Conservation (phyloP, 2,888 invertebrate species). For the Omphaloscelis lunosa region DNA sequence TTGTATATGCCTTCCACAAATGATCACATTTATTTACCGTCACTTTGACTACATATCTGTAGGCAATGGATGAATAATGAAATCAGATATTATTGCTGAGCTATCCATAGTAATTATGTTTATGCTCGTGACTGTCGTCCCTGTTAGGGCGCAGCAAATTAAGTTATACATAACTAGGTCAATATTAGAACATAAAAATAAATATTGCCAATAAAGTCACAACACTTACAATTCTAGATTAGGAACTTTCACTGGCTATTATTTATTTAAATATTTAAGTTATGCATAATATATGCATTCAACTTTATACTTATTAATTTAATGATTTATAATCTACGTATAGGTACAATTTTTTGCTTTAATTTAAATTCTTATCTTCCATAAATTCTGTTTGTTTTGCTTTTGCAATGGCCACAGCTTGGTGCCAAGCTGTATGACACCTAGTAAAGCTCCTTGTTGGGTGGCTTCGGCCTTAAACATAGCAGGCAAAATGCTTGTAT, state of each 20-base stretch:
- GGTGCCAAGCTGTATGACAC: not conserved
- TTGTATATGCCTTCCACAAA: too few relatives aligned
- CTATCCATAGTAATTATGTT: not conserved
- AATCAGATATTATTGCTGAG: not conserved
- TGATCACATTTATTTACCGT: too few relatives aligned
- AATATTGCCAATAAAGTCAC: too few relatives aligned
- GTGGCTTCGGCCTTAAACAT: not conserved
- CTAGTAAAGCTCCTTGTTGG: not conserved
- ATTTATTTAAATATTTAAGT: too few relatives aligned
- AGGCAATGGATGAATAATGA: too few relatives aligned
- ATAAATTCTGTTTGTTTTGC: not conserved
- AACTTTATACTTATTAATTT: too few relatives aligned
- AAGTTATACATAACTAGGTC: not conserved
- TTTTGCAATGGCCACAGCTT: not conserved
- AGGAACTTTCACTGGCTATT: too few relatives aligned
- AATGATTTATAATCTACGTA: too few relatives aligned
- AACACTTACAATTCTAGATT: too few relatives aligned
- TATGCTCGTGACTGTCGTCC: not conserved
- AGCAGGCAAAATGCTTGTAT: not conserved
- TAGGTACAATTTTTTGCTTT: not conserved
- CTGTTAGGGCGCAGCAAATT: not conserved
- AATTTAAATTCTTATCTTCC: not conserved
- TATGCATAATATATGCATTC: too few relatives aligned
- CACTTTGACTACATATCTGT: too few relatives aligned
- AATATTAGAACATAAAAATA: not conserved